These are phyloP conservation scores for Dendrocopos noguchii DNA, from an alignment of 2,113 vertebrate genomes.

Conservation along the genomic window DNA sequence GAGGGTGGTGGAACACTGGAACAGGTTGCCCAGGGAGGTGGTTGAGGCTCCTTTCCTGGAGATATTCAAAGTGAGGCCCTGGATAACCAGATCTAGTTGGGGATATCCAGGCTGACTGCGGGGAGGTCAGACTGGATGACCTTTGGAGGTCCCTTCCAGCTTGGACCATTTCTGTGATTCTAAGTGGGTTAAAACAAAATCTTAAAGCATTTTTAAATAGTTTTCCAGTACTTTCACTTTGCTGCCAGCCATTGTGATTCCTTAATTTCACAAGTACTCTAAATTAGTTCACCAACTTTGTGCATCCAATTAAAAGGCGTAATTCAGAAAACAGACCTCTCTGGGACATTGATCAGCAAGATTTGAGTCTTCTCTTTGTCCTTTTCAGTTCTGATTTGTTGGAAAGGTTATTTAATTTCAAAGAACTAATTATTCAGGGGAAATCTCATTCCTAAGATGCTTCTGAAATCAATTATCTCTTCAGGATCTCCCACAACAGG, in stretches of 20 bases:
- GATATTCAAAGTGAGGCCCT: too few species aligned
- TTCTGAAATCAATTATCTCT: not conserved
- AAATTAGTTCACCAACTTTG: not conserved
- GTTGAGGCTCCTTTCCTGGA: too few species aligned
- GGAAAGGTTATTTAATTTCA: not conserved
- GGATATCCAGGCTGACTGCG: too few species aligned
- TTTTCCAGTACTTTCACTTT: not conserved
- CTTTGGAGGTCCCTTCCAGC: too few species aligned
- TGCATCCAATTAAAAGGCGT: not conserved
- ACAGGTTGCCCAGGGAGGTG: too few species aligned
- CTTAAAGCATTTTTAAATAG: not conserved
- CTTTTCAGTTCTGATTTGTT: not conserved
- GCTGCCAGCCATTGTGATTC: not conserved
- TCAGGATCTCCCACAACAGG: not conserved
- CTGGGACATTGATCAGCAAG: not conserved
- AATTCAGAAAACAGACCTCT: not conserved
- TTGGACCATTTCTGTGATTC: too few species aligned
- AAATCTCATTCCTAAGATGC: not conserved
- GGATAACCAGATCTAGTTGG: too few species aligned
- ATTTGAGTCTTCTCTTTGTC: not conserved
- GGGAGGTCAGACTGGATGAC: too few species aligned
- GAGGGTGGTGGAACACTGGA: too few species aligned
- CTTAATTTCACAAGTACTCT: not conserved
- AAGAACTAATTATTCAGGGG: not conserved
- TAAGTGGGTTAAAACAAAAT: not conserved